phyloP scores from a whole-genome alignment of 2,797 vertebrate genomes.

The Crenichthys baileyi region DNA sequence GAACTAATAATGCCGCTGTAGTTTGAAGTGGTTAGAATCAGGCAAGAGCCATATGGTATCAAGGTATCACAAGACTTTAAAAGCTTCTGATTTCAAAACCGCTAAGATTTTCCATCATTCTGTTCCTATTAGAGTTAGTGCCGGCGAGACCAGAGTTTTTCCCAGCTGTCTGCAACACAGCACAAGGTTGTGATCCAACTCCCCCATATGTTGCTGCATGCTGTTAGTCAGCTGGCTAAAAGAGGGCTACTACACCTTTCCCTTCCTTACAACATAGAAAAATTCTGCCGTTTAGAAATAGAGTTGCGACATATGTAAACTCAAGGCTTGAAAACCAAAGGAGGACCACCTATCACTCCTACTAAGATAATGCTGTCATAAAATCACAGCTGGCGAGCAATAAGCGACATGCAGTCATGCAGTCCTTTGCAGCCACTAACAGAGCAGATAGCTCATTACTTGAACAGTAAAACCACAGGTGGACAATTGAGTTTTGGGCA shows the following conservation, averaged over 20 bases:
- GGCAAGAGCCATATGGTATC: not conserved
- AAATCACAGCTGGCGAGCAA: not conserved
- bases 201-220: not conserved
- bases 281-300: not conserved
- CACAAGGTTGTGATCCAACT: not conserved
- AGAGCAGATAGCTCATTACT: not conserved
- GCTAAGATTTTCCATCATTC: not conserved
- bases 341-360: not conserved
- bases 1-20: not conserved
- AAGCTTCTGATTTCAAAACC: not conserved
- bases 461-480: not conserved
- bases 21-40: not conserved
- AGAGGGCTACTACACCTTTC: not conserved
- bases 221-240: not conserved
- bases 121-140: not conserved
- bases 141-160: not conserved
- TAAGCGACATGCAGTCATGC: not conserved
- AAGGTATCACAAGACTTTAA: not conserved
- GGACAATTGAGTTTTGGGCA: not conserved
- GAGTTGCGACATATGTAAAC: not conserved
- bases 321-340: no score
- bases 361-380: not conserved
- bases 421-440: not conserved
- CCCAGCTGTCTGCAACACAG: not conserved
- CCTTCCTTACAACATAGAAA: not conserved